These are phyloP conservation scores for Periophthalmus modestus DNA, from an alignment of 2,113 vertebrate species.

Conservation along the genomic window DNA sequence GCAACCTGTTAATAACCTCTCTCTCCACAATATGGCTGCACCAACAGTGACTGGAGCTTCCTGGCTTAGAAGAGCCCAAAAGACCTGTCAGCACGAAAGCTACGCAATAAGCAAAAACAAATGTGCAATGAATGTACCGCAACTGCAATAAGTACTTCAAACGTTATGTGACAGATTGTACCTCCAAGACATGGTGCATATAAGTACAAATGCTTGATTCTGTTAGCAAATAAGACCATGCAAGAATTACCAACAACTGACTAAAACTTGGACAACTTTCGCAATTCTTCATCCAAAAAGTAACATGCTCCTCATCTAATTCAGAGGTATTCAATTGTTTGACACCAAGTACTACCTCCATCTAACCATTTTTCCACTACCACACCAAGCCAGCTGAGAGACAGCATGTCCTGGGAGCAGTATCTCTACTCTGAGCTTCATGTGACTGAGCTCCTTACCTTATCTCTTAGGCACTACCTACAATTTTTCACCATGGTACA, in stretches of 20 bases:
- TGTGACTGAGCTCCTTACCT: too few species aligned
- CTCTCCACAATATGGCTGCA: slow-evolving; percentile 80
- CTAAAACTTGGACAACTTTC: slow-evolving; percentile 3
- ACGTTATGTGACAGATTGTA: neutral
- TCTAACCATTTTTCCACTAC: neutral
- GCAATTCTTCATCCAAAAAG: neutral
- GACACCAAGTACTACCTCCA: neutral
- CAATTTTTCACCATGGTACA: too few species aligned
- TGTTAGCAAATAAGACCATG: slow-evolving; percentile 35
- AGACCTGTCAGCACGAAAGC: slow-evolving; percentile 21
- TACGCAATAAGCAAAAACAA: slow-evolving; percentile 24
- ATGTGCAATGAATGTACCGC: slow-evolving; percentile 27
- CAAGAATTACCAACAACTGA: slow-evolving; percentile 60
- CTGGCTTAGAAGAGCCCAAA: slow-evolving; percentile 62
- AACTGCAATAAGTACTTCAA: slow-evolving; percentile 23
- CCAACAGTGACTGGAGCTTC: slow-evolving; percentile 78
- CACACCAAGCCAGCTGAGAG: too few species aligned
- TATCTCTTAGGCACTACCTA: too few species aligned
- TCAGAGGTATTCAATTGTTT: neutral
- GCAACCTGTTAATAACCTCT: slow-evolving; percentile 46
- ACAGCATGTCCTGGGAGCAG: too few species aligned
- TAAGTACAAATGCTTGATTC: slow-evolving; percentile 25
- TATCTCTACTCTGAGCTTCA: too few species aligned
- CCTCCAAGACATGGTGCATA: neutral
- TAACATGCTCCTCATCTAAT: neutral